phyloP scores from a whole-genome alignment of 64 coral and sea anemone genomes.

The Porites lutea region DNA sequence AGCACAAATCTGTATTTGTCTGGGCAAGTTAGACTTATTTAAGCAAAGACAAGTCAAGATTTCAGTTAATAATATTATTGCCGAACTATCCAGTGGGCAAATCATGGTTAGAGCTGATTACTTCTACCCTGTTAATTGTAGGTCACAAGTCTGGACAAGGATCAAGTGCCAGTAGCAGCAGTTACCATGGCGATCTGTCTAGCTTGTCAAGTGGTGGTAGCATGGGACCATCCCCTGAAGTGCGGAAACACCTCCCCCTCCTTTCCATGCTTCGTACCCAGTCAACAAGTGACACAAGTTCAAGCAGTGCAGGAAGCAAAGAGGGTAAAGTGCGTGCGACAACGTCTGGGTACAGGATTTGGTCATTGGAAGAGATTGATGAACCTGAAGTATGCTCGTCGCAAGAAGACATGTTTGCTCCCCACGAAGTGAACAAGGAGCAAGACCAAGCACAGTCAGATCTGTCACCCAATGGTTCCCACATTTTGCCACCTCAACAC shows the following conservation, averaged over 20 bases:
- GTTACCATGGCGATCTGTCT: conserved; percentile 66
- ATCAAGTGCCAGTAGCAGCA: conserved; percentile 48
- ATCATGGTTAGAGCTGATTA: too few relatives aligned
- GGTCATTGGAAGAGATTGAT: background rate
- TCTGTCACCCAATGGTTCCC: background rate
- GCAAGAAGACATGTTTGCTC: conserved; percentile 82
- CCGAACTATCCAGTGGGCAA: too few relatives aligned
- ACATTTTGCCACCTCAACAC: conserved; percentile 35
- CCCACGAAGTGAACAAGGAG: conserved; percentile 12
- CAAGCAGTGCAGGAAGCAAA: conserved; percentile 57
- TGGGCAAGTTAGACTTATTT: too few relatives aligned
- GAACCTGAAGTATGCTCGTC: conserved; percentile 55
- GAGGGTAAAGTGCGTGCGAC: background rate
- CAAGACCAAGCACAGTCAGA: background rate
- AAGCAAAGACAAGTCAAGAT: too few relatives aligned
- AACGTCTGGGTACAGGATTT: background rate
- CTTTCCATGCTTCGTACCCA: conserved; percentile 24
- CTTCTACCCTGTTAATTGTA: background rate
- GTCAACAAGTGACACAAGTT: conserved; percentile 62
- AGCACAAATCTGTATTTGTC: too few relatives aligned
- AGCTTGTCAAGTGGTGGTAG: conserved; percentile 54
- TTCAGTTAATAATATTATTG: too few relatives aligned
- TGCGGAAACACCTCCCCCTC: conserved; percentile 34
- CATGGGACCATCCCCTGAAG: conserved; percentile 31
- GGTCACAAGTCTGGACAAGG: conserved; percentile 35